Evolutionary conservation across 2,888 invertebrate species (phyloP).

Genomic region (Perithous albicinctus): DNA sequence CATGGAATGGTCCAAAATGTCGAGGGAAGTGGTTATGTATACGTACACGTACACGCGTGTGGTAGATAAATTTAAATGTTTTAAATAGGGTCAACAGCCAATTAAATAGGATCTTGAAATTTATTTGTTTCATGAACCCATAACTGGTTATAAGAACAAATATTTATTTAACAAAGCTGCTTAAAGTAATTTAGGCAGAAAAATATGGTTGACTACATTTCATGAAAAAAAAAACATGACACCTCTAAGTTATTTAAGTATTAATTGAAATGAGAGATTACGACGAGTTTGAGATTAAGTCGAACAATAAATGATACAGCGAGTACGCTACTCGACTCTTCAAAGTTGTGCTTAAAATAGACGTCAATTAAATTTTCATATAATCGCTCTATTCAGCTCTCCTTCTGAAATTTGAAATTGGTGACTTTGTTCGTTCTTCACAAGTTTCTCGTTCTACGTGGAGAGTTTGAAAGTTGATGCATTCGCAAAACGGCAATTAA

Average conservation of each 20-base stretch:
- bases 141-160: neutral
- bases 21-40: no score
- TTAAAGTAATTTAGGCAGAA: neutral
- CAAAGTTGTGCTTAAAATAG: neutral
- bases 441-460: neutral
- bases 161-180: neutral
- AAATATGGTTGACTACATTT: neutral
- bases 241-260: neutral
- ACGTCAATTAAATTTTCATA: slow-evolving; percentile 3
- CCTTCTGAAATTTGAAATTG: neutral
- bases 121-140: no score
- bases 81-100: no score
- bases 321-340: neutral
- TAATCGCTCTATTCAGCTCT: neutral
- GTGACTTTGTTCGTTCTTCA: neutral
- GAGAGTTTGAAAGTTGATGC: neutral
- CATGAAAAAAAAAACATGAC: neutral
- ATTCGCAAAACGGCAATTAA: neutral
- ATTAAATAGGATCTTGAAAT: no score
- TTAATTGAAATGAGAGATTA: neutral
- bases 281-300: neutral
- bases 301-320: neutral
- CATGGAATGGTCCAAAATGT: no score
- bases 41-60: no score
- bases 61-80: no score